phyloP scores from a whole-genome alignment of 2,113 vertebrate genomes.

The Sminthopsis crassicaudata region DNA sequence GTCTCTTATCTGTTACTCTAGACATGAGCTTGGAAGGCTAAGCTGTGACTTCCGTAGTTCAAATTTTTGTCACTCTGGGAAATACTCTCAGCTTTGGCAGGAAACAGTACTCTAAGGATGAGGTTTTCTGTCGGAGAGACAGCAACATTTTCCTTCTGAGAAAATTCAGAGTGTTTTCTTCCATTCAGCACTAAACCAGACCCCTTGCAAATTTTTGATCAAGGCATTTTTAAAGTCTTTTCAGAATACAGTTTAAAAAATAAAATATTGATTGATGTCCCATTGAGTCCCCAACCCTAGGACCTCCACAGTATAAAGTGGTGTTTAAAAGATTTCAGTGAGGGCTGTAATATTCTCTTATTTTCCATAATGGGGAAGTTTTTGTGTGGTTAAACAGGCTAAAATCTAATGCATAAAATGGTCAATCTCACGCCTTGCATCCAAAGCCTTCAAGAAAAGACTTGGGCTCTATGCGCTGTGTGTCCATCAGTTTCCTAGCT shows the following conservation, averaged over 20 bases:
- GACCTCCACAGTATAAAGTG: background rate
- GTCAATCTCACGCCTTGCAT: background rate
- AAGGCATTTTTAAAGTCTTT: background rate
- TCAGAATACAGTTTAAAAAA: background rate
- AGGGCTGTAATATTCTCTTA: background rate
- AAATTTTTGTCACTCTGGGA: background rate
- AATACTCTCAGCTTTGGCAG: background rate
- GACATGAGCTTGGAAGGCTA: background rate
- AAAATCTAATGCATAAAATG: background rate
- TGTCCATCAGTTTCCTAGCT: background rate
- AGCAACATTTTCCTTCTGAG: background rate
- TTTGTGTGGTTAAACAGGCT: background rate
- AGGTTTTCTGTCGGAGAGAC: background rate
- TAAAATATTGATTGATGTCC: background rate
- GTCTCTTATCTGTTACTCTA: background rate
- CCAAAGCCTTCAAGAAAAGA: background rate
- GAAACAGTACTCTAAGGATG: background rate
- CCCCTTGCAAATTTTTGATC: background rate
- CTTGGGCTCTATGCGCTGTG: background rate
- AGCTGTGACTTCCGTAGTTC: background rate
- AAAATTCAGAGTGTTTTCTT: background rate
- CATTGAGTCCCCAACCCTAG: background rate
- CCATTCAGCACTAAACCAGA: background rate
- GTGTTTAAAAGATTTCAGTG: background rate
- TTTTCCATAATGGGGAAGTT: background rate